A percentile compares a stretch with the other conserved stretches of the same genome.
Conservation (phyloP, 2,113 vertebrate genomes). For the Sylvicapra grimmia region DNA sequence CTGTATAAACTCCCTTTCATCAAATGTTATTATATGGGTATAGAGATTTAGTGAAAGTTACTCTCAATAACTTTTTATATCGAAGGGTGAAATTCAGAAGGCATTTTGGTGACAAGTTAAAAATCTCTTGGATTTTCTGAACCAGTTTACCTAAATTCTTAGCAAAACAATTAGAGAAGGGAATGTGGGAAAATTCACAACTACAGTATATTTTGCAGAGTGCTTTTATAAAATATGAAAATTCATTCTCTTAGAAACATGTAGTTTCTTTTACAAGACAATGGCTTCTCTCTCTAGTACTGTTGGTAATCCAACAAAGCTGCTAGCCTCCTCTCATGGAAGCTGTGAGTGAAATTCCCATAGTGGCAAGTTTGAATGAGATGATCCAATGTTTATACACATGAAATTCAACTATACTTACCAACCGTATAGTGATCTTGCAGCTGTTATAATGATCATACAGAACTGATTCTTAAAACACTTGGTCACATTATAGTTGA, state of each 20-base stretch:
- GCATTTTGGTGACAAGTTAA: background rate
- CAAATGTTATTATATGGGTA: background rate
- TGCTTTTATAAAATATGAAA: conserved; percentile 20
- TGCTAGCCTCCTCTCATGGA: background rate
- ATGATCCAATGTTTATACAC: background rate
- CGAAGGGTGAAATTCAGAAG: background rate
- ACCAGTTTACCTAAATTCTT: background rate
- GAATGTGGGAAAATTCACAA: background rate
- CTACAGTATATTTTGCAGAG: background rate
- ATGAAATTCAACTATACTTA: background rate
- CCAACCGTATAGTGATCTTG: background rate
- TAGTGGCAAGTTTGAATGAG: background rate
- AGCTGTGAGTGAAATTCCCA: background rate
- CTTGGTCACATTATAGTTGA: background rate
- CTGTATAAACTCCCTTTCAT: background rate
- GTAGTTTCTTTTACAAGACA: background rate
- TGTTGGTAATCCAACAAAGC: background rate
- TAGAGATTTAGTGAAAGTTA: background rate
- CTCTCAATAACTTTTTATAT: background rate
- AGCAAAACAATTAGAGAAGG: background rate
- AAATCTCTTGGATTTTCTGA: background rate
- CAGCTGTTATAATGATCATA: background rate
- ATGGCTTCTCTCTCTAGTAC: background rate
- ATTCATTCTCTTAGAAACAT: conserved; percentile 3
- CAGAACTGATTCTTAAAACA: background rate